phyloP scores from a whole-genome alignment of 2,888 invertebrate species.

The Cybosia mesomella region DNA sequence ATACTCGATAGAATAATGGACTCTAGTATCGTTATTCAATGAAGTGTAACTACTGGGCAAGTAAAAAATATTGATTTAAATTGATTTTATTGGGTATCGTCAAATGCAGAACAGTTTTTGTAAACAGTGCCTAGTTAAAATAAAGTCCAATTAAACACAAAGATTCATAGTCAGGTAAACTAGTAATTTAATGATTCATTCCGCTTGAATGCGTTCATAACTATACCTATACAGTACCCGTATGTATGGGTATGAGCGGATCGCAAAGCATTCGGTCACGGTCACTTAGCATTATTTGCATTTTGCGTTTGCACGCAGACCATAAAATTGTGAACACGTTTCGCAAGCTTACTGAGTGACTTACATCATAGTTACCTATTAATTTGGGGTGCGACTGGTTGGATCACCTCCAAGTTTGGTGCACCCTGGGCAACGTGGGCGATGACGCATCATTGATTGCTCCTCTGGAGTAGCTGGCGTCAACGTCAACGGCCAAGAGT shows the following conservation, averaged over 20 bases:
- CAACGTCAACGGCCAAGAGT: too few species aligned
- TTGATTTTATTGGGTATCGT: not conserved
- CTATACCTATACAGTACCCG: slow-evolving; percentile 20
- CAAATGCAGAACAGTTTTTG: not conserved
- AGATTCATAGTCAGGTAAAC: not conserved
- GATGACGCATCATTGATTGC: too few species aligned
- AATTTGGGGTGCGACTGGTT: too few species aligned
- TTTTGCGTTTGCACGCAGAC: slow-evolving; percentile 35
- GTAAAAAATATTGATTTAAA: not conserved
- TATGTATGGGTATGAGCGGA: slow-evolving; percentile 23
- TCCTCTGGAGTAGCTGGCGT: too few species aligned
- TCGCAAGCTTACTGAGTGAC: slow-evolving; percentile 35
- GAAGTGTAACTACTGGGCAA: not conserved
- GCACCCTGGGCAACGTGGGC: too few species aligned
- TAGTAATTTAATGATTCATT: not conserved
- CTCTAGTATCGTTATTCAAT: not conserved
- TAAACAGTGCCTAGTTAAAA: not conserved
- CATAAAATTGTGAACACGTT: slow-evolving; percentile 41
- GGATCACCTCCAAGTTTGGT: too few species aligned
- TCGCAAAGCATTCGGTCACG: slow-evolving; percentile 41
- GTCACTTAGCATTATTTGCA: slow-evolving; percentile 30
- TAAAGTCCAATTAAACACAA: not conserved
- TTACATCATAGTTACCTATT: not conserved
- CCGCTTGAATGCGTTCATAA: not conserved
- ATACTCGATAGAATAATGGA: not conserved